Evolutionary conservation across 2,113 vertebrate species (phyloP), one percentile per base, ranked within the genome.

Genomic region (Nothobranchius kuhntae): DNA sequence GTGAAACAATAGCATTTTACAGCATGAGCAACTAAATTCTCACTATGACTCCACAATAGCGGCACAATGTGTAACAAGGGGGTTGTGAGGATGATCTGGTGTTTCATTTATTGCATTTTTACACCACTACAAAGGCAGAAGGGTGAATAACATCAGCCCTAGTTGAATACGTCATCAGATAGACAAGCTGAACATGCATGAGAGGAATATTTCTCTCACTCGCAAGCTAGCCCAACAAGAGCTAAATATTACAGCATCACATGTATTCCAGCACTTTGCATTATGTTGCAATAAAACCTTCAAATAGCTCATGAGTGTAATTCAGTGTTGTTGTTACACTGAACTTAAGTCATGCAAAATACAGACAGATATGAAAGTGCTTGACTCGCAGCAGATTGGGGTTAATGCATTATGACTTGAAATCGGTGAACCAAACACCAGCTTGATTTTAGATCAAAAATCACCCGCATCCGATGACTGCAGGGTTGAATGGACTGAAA

Each of bases 321-420:
- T 10, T 13, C 66, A 45, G n/a, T 15, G 38, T 36, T 30, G 15
- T 53, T 65, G 17, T 50, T 42, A 30, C n/a, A 35, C 48, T 58
- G 30, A 66, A 56, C 65, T 68, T 2, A 65, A 69, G 58, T 58
- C 15, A 63, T 65, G 78, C 64, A 64, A 53, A 79, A 66, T 17
- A 1, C 21, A 60, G 15, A 57, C 61, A 24, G 10, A 46, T 45
- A 61, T 60, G 53, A 9, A 60, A 61, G 61, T 7, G 52, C 60
- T 68, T 81, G 51, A 71, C 68, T 4, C 40, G 54, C 68, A 77
- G 58, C 52, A 73, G 70, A 75, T 57, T 76, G 76, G 78, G 74
- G 63, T 83, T 84, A 78, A 68, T 82, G 68, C 59, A 38, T 21
- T 21, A 21, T 84, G 75, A 52, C 65, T 45, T 65, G 52, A 79